Percentiles rank a stretch among this genome's conserved stretches.
Conservation (phyloP, 2,113 vertebrate species). For the Anarhynchus alexandrinus region DNA sequence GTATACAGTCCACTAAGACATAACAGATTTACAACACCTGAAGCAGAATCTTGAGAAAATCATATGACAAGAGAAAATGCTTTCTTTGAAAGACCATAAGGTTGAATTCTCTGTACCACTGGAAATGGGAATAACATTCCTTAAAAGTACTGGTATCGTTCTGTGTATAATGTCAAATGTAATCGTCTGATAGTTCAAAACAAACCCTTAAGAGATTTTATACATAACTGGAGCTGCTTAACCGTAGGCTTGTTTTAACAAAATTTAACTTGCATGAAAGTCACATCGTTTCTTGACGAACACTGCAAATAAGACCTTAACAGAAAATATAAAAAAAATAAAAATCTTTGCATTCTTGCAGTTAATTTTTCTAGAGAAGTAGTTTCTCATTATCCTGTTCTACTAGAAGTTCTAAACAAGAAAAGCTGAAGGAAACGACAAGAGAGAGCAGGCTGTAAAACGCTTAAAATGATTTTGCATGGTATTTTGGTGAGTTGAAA, state of each 20-base stretch:
- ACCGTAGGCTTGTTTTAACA: background rate
- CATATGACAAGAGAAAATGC: background rate
- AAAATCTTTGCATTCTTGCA: background rate
- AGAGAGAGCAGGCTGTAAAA: background rate
- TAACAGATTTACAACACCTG: background rate
- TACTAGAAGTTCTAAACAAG: background rate
- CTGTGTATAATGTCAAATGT: rapidly evolving
- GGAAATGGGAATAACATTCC: background rate
- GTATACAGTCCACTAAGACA: rapidly evolving
- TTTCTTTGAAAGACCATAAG: background rate
- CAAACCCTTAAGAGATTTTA: background rate
- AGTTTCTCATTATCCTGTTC: background rate
- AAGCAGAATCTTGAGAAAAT: background rate
- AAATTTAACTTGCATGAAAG: background rate
- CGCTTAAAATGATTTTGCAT: rapidly evolving
- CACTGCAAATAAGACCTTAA: background rate
- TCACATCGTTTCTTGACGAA: background rate
- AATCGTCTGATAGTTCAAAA: background rate
- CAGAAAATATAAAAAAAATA: background rate
- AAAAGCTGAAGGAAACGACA: background rate
- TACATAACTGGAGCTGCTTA: background rate
- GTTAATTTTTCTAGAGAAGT: background rate
- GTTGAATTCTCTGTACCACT: background rate
- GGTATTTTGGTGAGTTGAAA: background rate
- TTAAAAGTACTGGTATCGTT: background rate